phyloP scores from a whole-genome alignment of 2,113 vertebrate species.

The Empidonax traillii region DNA sequence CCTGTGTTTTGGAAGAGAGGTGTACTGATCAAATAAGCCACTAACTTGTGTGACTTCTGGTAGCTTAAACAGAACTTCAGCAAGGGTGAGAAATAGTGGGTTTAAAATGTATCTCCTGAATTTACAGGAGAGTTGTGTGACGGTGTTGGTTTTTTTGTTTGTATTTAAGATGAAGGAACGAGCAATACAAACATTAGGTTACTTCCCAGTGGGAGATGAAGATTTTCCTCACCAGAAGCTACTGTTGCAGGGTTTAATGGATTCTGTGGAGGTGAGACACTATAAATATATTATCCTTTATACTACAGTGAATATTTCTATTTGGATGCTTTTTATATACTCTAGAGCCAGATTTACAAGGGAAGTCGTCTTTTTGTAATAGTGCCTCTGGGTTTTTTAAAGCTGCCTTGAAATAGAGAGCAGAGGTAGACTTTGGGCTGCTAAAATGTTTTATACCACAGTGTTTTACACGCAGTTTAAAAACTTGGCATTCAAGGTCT shows the following conservation, averaged over 20 bases:
- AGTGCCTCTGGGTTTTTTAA: background rate
- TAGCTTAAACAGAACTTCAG: background rate
- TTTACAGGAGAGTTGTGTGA: background rate
- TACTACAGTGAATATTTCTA: background rate
- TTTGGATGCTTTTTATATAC: background rate
- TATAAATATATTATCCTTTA: background rate
- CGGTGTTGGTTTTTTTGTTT: background rate
- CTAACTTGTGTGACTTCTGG: background rate
- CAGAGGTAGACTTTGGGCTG: background rate
- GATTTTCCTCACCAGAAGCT: conserved; percentile 94
- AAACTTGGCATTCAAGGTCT: background rate
- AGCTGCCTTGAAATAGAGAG: background rate
- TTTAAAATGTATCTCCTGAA: background rate
- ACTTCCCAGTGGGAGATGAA: conserved; percentile 94
- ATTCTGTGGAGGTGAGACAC: conserved; percentile 92
- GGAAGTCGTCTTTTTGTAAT: background rate
- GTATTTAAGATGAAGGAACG: conserved; percentile 91
- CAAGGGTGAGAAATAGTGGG: background rate
- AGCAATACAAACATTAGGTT: conserved; percentile 91
- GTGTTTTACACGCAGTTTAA: background rate
- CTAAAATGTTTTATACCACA: background rate
- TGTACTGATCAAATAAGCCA: background rate
- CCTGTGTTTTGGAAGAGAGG: background rate
- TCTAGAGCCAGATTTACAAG: background rate
- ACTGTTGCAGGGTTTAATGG: conserved; percentile 95